Evolutionary conservation across 2,113 vertebrate genomes (phyloP).

Genomic region (Emydura subglobosa): DNA sequence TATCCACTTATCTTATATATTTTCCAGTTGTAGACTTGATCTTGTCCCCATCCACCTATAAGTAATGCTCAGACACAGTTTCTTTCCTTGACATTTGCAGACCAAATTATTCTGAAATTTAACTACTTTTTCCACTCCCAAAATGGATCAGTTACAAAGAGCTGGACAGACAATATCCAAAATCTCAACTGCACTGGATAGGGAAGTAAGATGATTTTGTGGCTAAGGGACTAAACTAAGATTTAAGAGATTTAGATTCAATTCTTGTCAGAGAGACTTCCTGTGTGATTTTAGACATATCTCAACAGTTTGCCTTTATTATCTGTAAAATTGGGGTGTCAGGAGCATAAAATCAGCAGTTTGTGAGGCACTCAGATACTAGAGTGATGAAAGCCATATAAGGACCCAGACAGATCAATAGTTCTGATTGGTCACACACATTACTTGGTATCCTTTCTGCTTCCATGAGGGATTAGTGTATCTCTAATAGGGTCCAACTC

Average conservation of each 20-base stretch:
- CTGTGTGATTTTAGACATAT: background rate
- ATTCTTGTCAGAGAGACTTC: background rate
- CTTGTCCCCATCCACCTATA: rapidly evolving
- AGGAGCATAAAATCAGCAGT: background rate
- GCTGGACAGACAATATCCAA: background rate
- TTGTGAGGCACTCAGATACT: background rate
- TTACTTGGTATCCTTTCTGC: background rate
- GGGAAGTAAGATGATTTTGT: background rate
- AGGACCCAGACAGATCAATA: background rate
- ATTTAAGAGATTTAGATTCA: background rate
- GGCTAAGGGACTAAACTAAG: background rate
- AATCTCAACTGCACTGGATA: background rate
- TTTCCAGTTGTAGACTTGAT: background rate
- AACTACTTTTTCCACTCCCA: background rate
- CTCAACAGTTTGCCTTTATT: background rate
- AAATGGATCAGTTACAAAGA: rapidly evolving
- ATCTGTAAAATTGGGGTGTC: background rate
- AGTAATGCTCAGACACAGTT: background rate
- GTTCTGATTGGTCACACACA: rapidly evolving
- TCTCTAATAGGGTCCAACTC: background rate
- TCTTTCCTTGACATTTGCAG: background rate
- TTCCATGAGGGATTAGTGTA: background rate
- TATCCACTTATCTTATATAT: rapidly evolving
- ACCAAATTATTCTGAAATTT: background rate
- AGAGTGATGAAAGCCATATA: background rate